These are phyloP conservation scores for Mohoua ochrocephala DNA, from an alignment of 2,113 vertebrate genomes.

Conservation along the genomic window DNA sequence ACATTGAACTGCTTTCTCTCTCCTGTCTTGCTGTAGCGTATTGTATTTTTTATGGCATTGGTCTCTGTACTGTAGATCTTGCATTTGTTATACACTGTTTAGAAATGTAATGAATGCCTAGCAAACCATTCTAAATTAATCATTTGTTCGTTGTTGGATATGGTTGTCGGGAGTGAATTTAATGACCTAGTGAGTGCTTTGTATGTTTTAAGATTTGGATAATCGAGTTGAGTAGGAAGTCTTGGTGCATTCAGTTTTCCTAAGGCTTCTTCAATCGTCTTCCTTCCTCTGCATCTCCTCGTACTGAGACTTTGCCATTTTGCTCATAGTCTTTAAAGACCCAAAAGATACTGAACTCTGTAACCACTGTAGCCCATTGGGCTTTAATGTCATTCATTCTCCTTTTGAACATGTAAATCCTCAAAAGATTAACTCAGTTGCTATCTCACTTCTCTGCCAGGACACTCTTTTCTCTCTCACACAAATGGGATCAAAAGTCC, in stretches of 20 bases:
- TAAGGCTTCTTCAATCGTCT: neutral
- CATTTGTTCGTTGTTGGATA: neutral
- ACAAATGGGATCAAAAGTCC: neutral
- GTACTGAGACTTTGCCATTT: neutral
- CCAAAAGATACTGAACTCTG: neutral
- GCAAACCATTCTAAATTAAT: neutral
- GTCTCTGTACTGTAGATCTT: neutral
- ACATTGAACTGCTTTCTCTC: neutral
- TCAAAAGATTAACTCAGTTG: neutral
- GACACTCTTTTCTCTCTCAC: neutral
- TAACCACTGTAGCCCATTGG: neutral
- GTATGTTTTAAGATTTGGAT: neutral
- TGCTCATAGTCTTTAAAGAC: neutral
- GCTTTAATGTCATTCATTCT: neutral
- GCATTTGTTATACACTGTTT: neutral
- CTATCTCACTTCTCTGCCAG: neutral
- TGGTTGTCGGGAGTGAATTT: neutral
- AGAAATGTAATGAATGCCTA: neutral
- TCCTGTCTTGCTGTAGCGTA: neutral
- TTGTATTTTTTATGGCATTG: neutral
- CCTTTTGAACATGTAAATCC: neutral
- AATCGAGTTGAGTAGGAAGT: neutral
- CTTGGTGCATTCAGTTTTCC: neutral
- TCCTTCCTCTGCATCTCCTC: neutral
- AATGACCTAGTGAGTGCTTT: neutral